Evolutionary conservation across 2,113 vertebrate species (phyloP), one percentile per base, ranked within the genome.

Genomic region (Rousettus leschenaultii): DNA sequence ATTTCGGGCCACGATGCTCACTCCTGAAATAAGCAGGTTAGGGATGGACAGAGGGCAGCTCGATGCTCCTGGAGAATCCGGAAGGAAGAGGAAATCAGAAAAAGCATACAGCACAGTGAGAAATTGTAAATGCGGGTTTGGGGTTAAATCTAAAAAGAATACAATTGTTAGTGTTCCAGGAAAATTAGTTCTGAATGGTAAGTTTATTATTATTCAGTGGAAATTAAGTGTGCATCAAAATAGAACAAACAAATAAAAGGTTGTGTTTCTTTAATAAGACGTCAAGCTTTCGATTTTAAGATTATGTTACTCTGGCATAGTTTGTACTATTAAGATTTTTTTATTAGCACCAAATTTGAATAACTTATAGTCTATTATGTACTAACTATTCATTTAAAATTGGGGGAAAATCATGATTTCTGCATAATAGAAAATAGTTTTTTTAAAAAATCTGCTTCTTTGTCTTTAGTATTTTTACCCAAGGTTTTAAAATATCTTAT

Each of bases 311-410:
- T 98, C 93, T 95, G 75, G 19, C 74, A 96, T 96, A 43, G 98
- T 98, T 98, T 59, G 96, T 96, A 66, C 92, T 96, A 78, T 85
- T 97, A 94, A 97, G 94, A 97, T 90, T 97, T 98, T 98, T 63
- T 98, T 97, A 97, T 97, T 96, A 97, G 74, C 92, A n/a, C 45
- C 66, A 97, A 97, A 98, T 96, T 95, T 95, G 97, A 98, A 98
- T 97, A 98, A 97, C 98, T 98, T 97, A 89, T 96, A 93, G 95
- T 96, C 35, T 91, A 96, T 96, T 97, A 97, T 95, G 96, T 83
- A 97, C 91, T 97, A 93, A 98, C 92, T 97, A 88, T 78, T 95
- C 16, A 97, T 71, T 40, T 90, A 97, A 97, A 98, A 79, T 94
- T 96, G 40, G 93, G 22, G 33, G 74, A 53, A 22, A 59, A 51